These are phyloP conservation scores for Pristiophorus japonicus DNA, from an alignment of 2,113 vertebrate genomes.

Conservation along the genomic window DNA sequence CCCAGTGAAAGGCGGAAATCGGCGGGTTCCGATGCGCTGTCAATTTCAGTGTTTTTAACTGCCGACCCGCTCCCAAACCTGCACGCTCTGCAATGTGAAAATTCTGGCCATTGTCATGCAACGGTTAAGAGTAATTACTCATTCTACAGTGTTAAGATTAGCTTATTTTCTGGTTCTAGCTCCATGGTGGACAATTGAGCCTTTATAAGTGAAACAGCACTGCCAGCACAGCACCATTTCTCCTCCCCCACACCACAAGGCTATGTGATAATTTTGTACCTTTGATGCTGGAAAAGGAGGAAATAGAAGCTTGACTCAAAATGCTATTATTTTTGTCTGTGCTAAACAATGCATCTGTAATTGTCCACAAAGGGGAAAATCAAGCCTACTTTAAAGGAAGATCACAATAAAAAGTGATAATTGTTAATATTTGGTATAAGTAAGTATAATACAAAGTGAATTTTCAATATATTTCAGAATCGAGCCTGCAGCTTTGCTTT, in stretches of 20 bases:
- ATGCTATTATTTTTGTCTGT: neutral
- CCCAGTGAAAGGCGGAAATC: no score
- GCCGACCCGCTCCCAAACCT: no score
- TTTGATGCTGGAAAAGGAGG: neutral
- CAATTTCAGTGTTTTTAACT: no score
- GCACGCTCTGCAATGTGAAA: no score
- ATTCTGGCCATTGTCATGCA: neutral
- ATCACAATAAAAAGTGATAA: neutral
- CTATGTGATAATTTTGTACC: neutral
- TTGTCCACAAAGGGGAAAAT: neutral
- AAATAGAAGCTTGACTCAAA: neutral
- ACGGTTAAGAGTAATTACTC: neutral
- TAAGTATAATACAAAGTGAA: neutral
- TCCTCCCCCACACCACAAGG: neutral
- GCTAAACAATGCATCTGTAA: neutral
- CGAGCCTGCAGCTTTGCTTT: neutral
- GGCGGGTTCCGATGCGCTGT: no score
- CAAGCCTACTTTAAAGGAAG: neutral
- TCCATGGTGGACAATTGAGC: neutral
- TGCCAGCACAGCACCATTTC: neutral
- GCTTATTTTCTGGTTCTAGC: neutral
- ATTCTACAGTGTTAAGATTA: neutral
- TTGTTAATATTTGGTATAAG: neutral
- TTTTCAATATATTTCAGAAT: conserved; percentile 16
- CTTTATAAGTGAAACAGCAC: neutral